Conservation (phyloP, 2,888 invertebrate genomes). For the Adineta ricciae region DNA sequence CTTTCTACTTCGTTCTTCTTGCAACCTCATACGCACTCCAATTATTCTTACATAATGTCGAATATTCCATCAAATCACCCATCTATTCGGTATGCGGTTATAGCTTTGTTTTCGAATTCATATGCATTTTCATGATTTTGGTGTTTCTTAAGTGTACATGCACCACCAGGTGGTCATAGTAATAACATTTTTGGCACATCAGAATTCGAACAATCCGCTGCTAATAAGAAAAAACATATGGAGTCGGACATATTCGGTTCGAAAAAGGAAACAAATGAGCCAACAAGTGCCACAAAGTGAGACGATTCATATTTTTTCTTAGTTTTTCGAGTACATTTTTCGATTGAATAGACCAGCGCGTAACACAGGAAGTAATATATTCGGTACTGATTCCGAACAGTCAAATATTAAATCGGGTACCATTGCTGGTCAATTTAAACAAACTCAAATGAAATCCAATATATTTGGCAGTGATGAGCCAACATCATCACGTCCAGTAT, state of each 20-base stretch:
- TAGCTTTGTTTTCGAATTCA: background rate
- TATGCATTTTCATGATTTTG: background rate
- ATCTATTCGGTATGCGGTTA: background rate
- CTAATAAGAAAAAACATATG: background rate
- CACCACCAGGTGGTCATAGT: slow-evolving; percentile 8
- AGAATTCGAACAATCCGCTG: background rate
- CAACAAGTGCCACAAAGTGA: background rate
- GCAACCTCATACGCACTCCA: too few relatives aligned
- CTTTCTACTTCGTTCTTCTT: too few relatives aligned
- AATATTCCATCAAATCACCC: background rate
- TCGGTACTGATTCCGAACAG: background rate
- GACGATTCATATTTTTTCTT: background rate
- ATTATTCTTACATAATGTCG: background rate
- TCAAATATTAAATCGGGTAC: too few relatives aligned
- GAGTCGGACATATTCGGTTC: background rate
- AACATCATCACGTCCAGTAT: background rate
- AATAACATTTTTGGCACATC: background rate
- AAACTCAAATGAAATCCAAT: slow-evolving; percentile 3
- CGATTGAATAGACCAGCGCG: background rate
- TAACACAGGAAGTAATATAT: background rate
- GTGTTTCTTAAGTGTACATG: background rate
- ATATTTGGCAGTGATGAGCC: background rate
- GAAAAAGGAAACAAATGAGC: background rate
- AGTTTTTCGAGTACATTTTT: background rate
- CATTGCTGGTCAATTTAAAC: background rate